Evolutionary conservation across 37 sponge, comb jelly and placozoan species (phyloP).

Genomic region (Theonella swinhoei): DNA sequence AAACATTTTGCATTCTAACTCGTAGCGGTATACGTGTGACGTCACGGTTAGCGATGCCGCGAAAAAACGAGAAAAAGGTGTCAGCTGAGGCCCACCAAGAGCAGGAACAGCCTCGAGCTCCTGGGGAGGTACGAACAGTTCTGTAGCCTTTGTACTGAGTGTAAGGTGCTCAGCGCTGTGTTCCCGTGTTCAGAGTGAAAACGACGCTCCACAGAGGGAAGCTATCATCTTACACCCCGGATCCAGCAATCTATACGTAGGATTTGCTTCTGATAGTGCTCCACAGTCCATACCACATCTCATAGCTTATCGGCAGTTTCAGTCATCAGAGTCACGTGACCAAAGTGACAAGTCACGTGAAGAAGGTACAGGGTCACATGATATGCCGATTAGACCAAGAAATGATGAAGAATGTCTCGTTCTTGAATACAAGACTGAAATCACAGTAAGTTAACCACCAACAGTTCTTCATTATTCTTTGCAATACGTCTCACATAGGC

Average conservation of each 20-base stretch:
- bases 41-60: too few relatives aligned
- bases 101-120: background rate
- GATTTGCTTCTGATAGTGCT: constrained; percentile 69
- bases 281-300: constrained; percentile 84
- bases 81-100: background rate
- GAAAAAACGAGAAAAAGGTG: background rate
- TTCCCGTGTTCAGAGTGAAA: background rate
- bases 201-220: background rate
- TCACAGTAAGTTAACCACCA: constrained; percentile 22
- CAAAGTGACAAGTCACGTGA: too few relatives aligned
- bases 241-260: constrained; percentile 76
- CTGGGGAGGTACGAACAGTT: too few relatives aligned
- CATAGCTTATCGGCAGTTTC: constrained; percentile 66
- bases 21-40: too few relatives aligned
- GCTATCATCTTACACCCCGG: constrained; percentile 80
- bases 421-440: background rate
- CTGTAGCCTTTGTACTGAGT: too few relatives aligned
- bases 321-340: background rate
- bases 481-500: constrained; percentile 1
- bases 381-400: background rate
- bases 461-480: background rate
- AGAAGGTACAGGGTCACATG: background rate
- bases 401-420: constrained; percentile 16
- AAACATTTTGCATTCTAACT: too few relatives aligned
- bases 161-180: too few relatives aligned